Evolutionary conservation across 2,797 vertebrate genomes (phyloP).

Genomic region (Dryobates pubescens): DNA sequence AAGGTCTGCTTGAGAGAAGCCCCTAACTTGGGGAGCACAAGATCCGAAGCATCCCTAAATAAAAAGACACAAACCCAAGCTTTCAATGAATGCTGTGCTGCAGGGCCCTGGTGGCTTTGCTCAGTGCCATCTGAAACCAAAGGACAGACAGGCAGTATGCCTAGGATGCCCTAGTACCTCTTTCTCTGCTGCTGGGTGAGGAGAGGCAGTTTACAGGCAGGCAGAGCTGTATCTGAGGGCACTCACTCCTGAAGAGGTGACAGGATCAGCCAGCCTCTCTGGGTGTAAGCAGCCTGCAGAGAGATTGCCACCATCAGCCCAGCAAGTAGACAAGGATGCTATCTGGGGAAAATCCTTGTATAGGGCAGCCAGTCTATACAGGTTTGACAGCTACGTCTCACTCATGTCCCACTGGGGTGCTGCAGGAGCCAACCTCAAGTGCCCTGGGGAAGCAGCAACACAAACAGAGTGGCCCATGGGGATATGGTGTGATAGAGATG

Average conservation of each 20-base stretch:
- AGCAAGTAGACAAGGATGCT: not conserved
- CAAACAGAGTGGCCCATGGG: not conserved
- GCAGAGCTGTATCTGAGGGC: not conserved
- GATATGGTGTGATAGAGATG: not conserved
- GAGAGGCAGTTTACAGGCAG: not conserved
- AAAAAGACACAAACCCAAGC: not conserved
- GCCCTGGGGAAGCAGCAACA: not conserved
- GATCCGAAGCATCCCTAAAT: not conserved
- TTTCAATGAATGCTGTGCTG: not conserved
- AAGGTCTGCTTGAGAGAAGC: not conserved
- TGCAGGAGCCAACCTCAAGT: not conserved
- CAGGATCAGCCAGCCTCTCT: not conserved
- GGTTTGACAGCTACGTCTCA: not conserved
- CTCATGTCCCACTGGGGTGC: fast-evolving
- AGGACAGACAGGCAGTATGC: not conserved
- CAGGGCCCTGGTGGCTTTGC: no score
- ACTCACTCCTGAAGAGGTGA: fast-evolving
- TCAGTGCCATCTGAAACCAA: not conserved
- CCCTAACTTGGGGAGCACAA: not conserved
- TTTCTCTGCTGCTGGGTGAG: not conserved
- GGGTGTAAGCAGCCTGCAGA: not conserved
- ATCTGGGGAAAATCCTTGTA: not conserved
- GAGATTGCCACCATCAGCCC: not conserved
- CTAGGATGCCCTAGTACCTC: not conserved
- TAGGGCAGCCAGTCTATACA: not conserved